Percentiles rank a stretch among this genome's conserved stretches.
phyloP scores from a whole-genome alignment of 2,113 vertebrate genomes.

The Forbesichthys papilliferus region DNA sequence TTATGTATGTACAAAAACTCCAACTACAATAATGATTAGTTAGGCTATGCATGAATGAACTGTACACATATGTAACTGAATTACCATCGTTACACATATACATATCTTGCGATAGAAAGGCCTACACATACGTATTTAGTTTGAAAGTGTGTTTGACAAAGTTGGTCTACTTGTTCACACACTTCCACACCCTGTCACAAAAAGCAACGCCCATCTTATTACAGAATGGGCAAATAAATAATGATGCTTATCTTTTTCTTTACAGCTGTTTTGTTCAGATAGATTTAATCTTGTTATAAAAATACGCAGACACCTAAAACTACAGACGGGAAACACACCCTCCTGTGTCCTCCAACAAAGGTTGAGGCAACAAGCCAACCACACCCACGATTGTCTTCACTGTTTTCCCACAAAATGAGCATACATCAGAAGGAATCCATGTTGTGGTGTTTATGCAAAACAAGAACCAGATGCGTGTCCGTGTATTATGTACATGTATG shows the following conservation, averaged over 20 bases:
- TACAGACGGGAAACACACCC: neutral
- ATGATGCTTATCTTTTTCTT: neutral
- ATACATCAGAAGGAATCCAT: slow-evolving; percentile 21
- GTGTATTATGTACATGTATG: too few relatives aligned
- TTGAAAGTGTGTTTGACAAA: too few relatives aligned
- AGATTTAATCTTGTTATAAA: neutral
- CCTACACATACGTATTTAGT: too few relatives aligned
- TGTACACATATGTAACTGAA: too few relatives aligned
- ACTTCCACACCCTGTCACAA: too few relatives aligned
- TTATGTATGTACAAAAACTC: too few relatives aligned
- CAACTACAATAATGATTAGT: too few relatives aligned
- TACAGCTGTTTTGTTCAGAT: neutral
- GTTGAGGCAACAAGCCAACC: neutral
- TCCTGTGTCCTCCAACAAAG: neutral
- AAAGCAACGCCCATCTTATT: neutral
- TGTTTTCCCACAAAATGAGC: neutral
- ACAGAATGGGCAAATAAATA: neutral
- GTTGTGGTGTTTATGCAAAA: slow-evolving; percentile 4
- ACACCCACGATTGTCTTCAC: neutral
- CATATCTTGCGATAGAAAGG: too few relatives aligned
- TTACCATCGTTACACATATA: too few relatives aligned
- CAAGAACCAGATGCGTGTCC: too few relatives aligned
- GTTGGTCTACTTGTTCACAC: too few relatives aligned
- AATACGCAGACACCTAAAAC: neutral
- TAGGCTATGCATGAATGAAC: too few relatives aligned